Evolutionary conservation across 2,797 vertebrate genomes (phyloP).

Genomic region (Rhadinocentrus ornatus): DNA sequence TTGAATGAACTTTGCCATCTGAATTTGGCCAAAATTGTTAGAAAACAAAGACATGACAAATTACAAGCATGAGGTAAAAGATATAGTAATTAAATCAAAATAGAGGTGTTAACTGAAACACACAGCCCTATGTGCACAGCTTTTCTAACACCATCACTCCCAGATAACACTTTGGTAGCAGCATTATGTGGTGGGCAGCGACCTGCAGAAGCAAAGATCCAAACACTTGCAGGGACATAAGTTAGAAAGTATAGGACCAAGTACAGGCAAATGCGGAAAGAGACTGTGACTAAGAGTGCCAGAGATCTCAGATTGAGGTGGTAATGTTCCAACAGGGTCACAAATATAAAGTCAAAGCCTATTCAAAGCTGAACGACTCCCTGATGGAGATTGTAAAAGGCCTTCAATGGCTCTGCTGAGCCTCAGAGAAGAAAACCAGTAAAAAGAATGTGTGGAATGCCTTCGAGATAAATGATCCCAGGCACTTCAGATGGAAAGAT

Average conservation of each 20-base stretch:
- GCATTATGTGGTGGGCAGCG: neutral
- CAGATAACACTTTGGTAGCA: neutral
- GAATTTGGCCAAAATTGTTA: neutral
- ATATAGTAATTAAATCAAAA: conserved; percentile 5
- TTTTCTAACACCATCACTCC: neutral
- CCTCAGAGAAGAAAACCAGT: conserved; percentile 33
- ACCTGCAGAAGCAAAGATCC: conserved; percentile 1
- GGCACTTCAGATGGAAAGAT: conserved; percentile 12
- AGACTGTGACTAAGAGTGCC: conserved; percentile 18
- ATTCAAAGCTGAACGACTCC: conserved; percentile 44
- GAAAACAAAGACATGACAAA: conserved; percentile 3
- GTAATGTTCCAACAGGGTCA: conserved; percentile 33
- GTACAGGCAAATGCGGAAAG: conserved; percentile 26
- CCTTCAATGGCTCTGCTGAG: conserved; percentile 44
- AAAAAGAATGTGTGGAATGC: conserved; percentile 47
- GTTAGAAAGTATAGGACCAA: conserved; percentile 19
- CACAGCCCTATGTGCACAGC: neutral
- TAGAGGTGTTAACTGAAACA: neutral
- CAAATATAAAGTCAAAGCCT: conserved; percentile 40
- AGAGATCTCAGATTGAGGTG: conserved; percentile 36
- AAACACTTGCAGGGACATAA: conserved; percentile 1
- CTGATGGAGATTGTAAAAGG: conserved; percentile 33
- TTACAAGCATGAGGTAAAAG: conserved; percentile 9
- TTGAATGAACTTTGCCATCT: neutral
- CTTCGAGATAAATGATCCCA: conserved; percentile 50